Conservation (phyloP, 2,888 invertebrate species). For the Drosophila ustulata region DNA sequence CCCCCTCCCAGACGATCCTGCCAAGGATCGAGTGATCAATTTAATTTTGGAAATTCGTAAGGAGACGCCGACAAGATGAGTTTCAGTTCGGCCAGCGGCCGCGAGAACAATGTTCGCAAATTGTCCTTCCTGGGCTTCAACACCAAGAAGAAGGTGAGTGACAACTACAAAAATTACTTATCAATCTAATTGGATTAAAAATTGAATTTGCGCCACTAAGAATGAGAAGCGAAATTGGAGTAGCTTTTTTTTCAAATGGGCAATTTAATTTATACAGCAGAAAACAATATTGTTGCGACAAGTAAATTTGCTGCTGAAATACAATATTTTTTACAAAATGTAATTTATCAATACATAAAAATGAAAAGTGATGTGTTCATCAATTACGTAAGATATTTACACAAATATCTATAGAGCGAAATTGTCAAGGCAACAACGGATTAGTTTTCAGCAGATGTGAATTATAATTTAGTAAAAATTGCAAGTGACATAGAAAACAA, state of each 20-base stretch:
- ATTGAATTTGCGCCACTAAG: neutral
- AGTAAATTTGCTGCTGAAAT: no score
- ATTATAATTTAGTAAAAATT: no score
- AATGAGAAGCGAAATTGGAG: neutral
- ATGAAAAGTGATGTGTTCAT: no score
- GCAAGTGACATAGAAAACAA: no score
- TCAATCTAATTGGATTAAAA: constrained; percentile 27
- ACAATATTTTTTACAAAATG: no score
- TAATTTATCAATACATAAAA: no score
- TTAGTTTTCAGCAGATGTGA: no score
- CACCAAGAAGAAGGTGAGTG: constrained; percentile 86
- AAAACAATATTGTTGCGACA: neutral
- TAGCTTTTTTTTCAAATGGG: neutral
- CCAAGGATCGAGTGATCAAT: constrained; percentile 7
- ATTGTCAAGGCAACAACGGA: no score
- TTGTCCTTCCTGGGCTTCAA: constrained; percentile 91
- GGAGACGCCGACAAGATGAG: constrained; percentile 68
- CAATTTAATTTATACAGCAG: neutral
- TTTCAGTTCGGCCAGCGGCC: constrained; percentile 83
- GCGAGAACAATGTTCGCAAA: constrained; percentile 88
- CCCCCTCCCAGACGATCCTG: neutral
- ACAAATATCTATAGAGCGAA: no score
- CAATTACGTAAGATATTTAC: no score
- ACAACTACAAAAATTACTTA: neutral
- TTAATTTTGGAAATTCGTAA: neutral